Conservation (phyloP, 2,888 invertebrate genomes). For the Drosophila algonquin region DNA sequence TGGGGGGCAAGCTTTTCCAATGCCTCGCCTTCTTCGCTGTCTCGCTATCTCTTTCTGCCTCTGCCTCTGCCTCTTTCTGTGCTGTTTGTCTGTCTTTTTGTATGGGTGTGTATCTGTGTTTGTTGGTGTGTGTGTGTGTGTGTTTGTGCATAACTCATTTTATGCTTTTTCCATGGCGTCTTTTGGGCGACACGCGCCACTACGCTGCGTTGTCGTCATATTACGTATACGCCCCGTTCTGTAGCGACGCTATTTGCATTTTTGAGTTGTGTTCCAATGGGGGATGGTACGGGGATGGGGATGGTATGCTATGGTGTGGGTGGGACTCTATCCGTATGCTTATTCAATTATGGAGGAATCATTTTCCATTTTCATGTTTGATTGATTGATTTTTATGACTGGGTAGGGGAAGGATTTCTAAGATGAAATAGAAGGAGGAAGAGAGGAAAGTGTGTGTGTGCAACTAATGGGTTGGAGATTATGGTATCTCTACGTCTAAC, state of each 20-base stretch:
- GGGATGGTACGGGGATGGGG: no score
- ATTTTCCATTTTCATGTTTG: slow-evolving; percentile 4
- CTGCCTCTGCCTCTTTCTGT: background rate
- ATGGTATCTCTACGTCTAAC: background rate
- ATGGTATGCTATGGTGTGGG: background rate
- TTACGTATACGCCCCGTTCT: slow-evolving; percentile 21
- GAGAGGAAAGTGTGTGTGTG: background rate
- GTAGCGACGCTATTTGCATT: slow-evolving; percentile 21
- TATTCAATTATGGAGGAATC: background rate
- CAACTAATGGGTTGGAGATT: background rate
- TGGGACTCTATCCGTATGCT: background rate
- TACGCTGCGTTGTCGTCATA: background rate
- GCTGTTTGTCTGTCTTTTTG: background rate
- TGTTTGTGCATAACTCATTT: slow-evolving; percentile 19
- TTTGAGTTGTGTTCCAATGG: slow-evolving; percentile 8
- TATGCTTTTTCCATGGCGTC: slow-evolving; percentile 12
- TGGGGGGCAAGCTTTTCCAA: slow-evolving; percentile 4
- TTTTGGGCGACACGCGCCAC: slow-evolving; percentile 15
- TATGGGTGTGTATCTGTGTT: slow-evolving; percentile 1
- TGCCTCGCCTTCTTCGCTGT: background rate
- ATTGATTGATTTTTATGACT: background rate
- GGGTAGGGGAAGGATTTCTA: background rate
- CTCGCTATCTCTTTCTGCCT: background rate
- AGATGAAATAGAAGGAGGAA: background rate
- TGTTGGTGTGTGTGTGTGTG: background rate